A percentile compares a stretch with the other conserved stretches of the same genome.
Conservation (phyloP, 2,797 vertebrate species). For the Oreonectes daqikongensis region DNA sequence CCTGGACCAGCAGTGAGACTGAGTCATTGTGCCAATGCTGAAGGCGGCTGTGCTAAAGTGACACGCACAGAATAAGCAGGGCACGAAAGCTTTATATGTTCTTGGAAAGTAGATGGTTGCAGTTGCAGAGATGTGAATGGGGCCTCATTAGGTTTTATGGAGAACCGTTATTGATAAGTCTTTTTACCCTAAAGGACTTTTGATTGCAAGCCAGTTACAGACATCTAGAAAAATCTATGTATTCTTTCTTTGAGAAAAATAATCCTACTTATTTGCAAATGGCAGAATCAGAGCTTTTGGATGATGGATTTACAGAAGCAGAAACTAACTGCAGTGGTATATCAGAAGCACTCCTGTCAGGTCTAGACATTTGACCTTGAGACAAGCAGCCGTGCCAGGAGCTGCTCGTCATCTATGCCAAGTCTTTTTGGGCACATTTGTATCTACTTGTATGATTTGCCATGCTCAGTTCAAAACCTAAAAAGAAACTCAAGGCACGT, state of each 20-base stretch:
- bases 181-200: neutral
- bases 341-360: neutral
- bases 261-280: constrained; percentile 35
- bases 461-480: neutral
- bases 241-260: neutral
- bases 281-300: constrained; percentile 26
- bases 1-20: neutral
- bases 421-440: neutral
- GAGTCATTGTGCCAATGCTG: constrained; percentile 8
- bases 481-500: constrained; percentile 1
- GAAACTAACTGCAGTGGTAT: constrained; percentile 3
- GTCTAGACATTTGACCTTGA: constrained; percentile 27
- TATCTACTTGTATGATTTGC: neutral
- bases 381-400: neutral
- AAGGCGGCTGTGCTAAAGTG: neutral
- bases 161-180: constrained; percentile 12
- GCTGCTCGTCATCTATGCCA: neutral
- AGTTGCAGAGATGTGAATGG: neutral
- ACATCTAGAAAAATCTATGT: neutral
- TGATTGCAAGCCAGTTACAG: constrained; percentile 4
- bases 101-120: constrained; percentile 1
- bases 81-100: neutral
- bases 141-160: constrained; percentile 2
- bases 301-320: neutral
- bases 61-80: constrained; percentile 19